Conservation (phyloP, 2,888 invertebrate genomes). For the Congeria kusceri region DNA sequence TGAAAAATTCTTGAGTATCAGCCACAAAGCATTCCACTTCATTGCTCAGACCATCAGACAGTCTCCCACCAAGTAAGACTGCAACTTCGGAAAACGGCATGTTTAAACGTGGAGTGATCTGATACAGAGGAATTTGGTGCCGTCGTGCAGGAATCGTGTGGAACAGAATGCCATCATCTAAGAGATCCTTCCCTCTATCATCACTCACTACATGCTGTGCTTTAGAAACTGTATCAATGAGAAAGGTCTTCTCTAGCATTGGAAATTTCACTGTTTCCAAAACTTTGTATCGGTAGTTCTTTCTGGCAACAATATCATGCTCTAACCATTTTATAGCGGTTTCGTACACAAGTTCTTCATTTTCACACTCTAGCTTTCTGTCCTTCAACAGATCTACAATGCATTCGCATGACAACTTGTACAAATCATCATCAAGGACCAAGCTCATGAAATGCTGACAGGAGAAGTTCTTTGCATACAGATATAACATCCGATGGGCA, state of each 20-base stretch:
- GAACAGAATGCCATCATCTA: slow-evolving; percentile 77
- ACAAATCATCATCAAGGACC: slow-evolving; percentile 78
- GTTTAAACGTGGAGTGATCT: slow-evolving; percentile 77
- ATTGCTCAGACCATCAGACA: slow-evolving; percentile 79
- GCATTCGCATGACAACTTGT: slow-evolving; percentile 76
- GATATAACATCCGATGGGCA: slow-evolving; percentile 76
- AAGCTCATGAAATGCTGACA: slow-evolving; percentile 76
- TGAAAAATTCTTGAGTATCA: slow-evolving; percentile 74
- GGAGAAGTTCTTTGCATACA: slow-evolving; percentile 75
- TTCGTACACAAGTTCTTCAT: slow-evolving; percentile 78
- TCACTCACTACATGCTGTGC: slow-evolving; percentile 70
- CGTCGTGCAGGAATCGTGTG: slow-evolving; percentile 78
- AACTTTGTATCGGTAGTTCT: slow-evolving; percentile 66
- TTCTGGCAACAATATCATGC: slow-evolving; percentile 67
- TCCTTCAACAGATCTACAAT: slow-evolving; percentile 77
- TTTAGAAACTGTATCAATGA: slow-evolving; percentile 75
- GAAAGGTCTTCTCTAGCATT: slow-evolving; percentile 72
- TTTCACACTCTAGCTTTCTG: slow-evolving; percentile 72
- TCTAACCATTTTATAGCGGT: slow-evolving; percentile 78
- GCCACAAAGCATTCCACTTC: slow-evolving; percentile 79
- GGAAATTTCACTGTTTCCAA: slow-evolving; percentile 80
- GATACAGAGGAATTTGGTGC: slow-evolving; percentile 77
- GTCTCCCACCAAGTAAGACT: slow-evolving; percentile 78
- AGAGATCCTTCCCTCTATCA: slow-evolving; percentile 74
- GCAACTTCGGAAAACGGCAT: slow-evolving; percentile 75